Conservation (phyloP, 1,140 invertebrate genomes). For the Drosophila bifasciata region DNA sequence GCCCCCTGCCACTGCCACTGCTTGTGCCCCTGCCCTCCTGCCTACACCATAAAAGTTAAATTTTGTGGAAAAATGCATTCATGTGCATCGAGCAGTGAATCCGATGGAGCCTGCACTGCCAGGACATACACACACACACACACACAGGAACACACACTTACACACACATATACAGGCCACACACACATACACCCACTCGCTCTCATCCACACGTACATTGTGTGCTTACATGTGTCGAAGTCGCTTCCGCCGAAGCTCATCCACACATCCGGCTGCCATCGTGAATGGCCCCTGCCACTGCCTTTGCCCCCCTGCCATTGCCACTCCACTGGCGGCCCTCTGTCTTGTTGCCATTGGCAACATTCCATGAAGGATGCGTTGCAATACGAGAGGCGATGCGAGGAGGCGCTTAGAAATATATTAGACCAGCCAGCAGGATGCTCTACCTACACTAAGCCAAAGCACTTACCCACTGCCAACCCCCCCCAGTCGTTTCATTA, state of each 20-base stretch:
- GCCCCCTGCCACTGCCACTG: neutral
- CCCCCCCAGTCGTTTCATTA: no score
- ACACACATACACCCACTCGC: constrained; percentile 12
- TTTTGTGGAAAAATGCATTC: constrained; percentile 73
- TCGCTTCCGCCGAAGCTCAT: constrained; percentile 65
- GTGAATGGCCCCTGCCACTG: no score
- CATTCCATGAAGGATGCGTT: constrained; percentile 61
- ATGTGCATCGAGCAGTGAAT: constrained; percentile 71
- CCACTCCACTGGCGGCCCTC: constrained; percentile 20
- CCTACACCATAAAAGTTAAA: constrained; percentile 58
- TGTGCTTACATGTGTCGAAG: constrained; percentile 69
- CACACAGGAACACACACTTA: constrained; percentile 3
- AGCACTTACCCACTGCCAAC: neutral
- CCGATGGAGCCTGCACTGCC: constrained; percentile 61
- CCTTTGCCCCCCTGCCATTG: no score
- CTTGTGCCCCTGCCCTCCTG: neutral
- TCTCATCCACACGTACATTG: no score
- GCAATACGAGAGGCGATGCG: constrained; percentile 26
- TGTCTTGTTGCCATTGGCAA: constrained; percentile 59
- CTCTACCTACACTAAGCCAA: constrained; percentile 17
- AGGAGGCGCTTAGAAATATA: constrained; percentile 62
- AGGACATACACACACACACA: neutral
- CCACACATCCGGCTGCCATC: constrained; percentile 58
- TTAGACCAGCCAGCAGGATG: constrained; percentile 22
- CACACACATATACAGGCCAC: no score